Base-by-base conservation (phyloP, 2,113 vertebrate species). In the Etheostoma cragini region DNA sequence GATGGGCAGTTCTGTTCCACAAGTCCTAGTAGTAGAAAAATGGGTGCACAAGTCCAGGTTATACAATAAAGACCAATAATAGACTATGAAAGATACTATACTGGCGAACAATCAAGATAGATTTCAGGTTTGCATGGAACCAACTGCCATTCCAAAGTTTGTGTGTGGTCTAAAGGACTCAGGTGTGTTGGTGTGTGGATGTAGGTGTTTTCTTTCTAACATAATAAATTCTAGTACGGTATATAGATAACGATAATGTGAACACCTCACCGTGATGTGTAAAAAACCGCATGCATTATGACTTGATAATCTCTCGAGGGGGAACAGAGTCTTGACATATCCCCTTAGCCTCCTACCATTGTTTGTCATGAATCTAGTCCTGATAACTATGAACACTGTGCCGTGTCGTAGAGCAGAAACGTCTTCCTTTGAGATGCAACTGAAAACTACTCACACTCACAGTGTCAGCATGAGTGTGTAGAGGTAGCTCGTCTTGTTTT, bases 231-330 rank as follows among this genome's bases (percentile, higher is more conserved):
- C 83, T 90, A 93, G 89, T 93, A 42, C 10, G 38, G 38, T 42
- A 89, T 93, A 92, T 94, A 93, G 88, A 88, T 38, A 46, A 92
- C 16, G 73, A 93, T 92, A 88, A 94, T 92, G 93, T 93, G 90
- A 94, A 93, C 91, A 90, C 93, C 92, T 91, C 91, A 90, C 88
- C 86, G 92, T 94, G 92, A 93, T 82, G 91, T 92, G 87, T 91
- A 90, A 90, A 91, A 80, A 92, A 92, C 77, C 82, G 93, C 93
- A 94, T 94, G 93, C 93, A 60, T 94, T 89, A 90, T 88, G 89
- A 92, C 92, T 90, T 89, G 90, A 92, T 93, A 83, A 92, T 89
- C 89, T 91, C 87, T 87, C 50, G 38, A 87, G 81, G 75, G 79
- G 82, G 80, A 66, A 75, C 80, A 72, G 78, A 87, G 89, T 93